Evolutionary conservation across 2,113 vertebrate species (phyloP).

Genomic region (Amphiprion ocellaris): DNA sequence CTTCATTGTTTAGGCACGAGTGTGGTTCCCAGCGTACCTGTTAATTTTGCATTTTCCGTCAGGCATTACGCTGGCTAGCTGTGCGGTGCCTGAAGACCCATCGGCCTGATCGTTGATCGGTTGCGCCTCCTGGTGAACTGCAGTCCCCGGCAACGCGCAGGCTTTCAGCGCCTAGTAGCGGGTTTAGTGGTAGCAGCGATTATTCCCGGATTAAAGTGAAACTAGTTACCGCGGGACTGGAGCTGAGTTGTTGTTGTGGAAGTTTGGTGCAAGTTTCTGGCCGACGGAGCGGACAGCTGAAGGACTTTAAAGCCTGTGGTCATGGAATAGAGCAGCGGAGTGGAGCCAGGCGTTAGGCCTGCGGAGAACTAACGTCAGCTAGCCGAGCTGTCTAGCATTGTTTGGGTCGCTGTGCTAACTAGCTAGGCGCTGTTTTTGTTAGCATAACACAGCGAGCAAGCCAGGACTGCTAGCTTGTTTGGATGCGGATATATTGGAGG

Average conservation of each 20-base stretch:
- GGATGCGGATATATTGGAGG: constrained; percentile 22
- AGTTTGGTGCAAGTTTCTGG: constrained; percentile 50
- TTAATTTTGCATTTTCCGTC: constrained; percentile 60
- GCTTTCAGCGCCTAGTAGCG: constrained; percentile 17
- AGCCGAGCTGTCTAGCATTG: constrained; percentile 46
- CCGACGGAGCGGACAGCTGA: constrained; percentile 2
- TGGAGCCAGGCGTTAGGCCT: constrained; percentile 56
- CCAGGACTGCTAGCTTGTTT: constrained; percentile 39
- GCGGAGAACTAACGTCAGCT: constrained; percentile 56
- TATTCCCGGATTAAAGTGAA: constrained; percentile 60
- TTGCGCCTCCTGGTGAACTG: constrained; percentile 55
- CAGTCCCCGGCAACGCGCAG: constrained; percentile 60
- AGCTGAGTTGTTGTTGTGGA: background rate
- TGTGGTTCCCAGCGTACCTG: too few species aligned
- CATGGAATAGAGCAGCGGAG: constrained; percentile 66
- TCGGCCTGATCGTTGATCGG: constrained; percentile 64
- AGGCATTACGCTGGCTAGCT: constrained; percentile 78
- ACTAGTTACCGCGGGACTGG: constrained; percentile 23
- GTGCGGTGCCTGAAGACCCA: constrained; percentile 82
- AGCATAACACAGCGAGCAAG: constrained; percentile 61
- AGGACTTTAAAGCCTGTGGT: constrained; percentile 27
- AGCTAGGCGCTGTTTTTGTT: constrained; percentile 65
- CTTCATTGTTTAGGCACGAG: fast-evolving
- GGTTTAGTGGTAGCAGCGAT: constrained; percentile 9
- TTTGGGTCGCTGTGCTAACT: constrained; percentile 66